A percentile compares a stretch with the other conserved stretches of the same genome.
phyloP scores from a whole-genome alignment of 2,888 invertebrate species.

The Habrosyne pyritoides region DNA sequence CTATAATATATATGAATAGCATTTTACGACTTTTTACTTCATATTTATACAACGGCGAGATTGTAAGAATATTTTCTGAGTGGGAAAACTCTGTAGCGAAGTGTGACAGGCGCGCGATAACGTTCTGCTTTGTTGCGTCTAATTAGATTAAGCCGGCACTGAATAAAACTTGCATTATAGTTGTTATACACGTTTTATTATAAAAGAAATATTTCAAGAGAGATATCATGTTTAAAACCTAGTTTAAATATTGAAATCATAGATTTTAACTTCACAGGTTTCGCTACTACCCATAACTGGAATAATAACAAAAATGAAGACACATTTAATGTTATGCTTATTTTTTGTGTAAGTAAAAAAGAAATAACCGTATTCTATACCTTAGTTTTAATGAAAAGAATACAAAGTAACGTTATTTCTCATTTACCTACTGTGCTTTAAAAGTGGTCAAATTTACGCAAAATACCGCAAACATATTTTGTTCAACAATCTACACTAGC shows the following conservation, averaged over 20 bases:
- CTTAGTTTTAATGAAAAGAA: too few species aligned
- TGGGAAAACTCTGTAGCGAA: constrained; percentile 53
- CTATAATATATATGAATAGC: constrained; percentile 8
- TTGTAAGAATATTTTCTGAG: constrained; percentile 60
- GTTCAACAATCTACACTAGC: not conserved
- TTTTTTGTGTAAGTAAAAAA: too few species aligned
- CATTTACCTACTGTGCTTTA: too few species aligned
- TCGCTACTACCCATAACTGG: too few species aligned
- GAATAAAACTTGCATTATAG: constrained; percentile 43
- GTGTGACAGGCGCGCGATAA: constrained; percentile 65
- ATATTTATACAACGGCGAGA: constrained; percentile 49
- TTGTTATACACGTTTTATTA: constrained; percentile 31
- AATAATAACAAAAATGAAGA: too few species aligned
- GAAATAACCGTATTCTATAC: too few species aligned
- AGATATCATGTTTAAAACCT: not conserved
- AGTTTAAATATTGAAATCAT: too few species aligned
- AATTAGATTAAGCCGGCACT: constrained; percentile 61
- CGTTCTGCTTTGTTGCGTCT: constrained; percentile 54
- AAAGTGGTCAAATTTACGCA: too few species aligned
- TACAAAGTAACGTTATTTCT: too few species aligned
- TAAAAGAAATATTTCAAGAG: constrained; percentile 20
- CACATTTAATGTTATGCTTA: too few species aligned
- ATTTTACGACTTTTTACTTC: constrained; percentile 54
- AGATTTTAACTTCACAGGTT: too few species aligned
- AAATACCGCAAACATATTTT: too few species aligned